Evolutionary conservation across 1,140 invertebrate species (phyloP).

Genomic region (Drosophila equinoxialis): DNA sequence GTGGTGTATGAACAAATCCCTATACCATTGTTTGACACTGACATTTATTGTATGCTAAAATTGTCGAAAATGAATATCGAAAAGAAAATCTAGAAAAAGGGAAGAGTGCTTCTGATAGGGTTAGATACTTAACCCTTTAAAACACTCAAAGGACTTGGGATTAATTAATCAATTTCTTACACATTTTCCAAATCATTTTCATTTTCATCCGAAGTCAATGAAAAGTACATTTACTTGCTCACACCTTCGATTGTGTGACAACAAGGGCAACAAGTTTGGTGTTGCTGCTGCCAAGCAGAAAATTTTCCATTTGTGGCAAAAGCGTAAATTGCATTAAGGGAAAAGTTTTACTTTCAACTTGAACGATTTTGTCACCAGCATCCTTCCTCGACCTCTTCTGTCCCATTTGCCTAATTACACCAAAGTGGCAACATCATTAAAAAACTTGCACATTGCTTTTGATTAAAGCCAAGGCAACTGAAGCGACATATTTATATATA

Average conservation of each 20-base stretch:
- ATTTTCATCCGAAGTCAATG: constrained; percentile 50
- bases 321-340: constrained; percentile 76
- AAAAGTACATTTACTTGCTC: constrained; percentile 42
- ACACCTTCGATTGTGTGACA: constrained; percentile 42
- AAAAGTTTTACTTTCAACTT: constrained; percentile 76
- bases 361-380: constrained; percentile 53
- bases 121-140: constrained; percentile 21
- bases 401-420: constrained; percentile 73
- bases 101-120: background rate
- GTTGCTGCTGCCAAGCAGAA: constrained; percentile 50
- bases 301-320: constrained; percentile 78
- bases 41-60: constrained; percentile 46
- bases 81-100: background rate
- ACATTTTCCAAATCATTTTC: constrained; percentile 36
- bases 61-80: constrained; percentile 11
- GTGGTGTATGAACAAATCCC: background rate
- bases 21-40: constrained; percentile 28
- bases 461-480: constrained; percentile 59
- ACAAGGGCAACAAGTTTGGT: constrained; percentile 13
- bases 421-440: constrained; percentile 74
- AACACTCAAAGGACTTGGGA: background rate
- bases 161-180: constrained; percentile 44
- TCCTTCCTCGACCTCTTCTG: constrained; percentile 11
- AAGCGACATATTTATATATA: constrained; percentile 30
- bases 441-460: constrained; percentile 65